Conservation (phyloP, 2,113 vertebrate species). For the Thamnaconus septentrionalis region DNA sequence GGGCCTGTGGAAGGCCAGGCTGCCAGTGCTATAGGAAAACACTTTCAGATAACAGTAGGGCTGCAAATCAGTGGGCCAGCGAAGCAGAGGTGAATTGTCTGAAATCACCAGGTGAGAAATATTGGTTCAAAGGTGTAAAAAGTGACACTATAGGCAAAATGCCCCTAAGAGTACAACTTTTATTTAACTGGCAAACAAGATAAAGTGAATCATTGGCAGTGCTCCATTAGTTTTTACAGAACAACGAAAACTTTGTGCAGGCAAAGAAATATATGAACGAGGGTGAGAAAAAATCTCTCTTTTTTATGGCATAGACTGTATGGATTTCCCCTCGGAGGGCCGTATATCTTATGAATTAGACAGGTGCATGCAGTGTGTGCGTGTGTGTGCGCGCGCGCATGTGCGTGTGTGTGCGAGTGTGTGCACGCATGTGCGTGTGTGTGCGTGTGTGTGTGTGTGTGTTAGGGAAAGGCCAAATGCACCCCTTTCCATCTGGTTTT, state of each 20-base stretch:
- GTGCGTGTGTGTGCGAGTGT: slow-evolving; percentile 10
- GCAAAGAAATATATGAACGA: slow-evolving; percentile 2
- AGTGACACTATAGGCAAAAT: too few species aligned
- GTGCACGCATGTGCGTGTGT: background rate
- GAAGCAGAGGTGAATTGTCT: background rate
- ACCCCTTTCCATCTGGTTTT: slow-evolving; percentile 71
- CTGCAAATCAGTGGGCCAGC: slow-evolving; percentile 21
- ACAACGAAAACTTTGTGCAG: too few species aligned
- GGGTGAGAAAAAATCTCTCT: slow-evolving; percentile 51
- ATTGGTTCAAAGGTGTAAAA: too few species aligned
- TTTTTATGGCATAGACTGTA: slow-evolving; percentile 59
- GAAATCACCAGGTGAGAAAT: too few species aligned
- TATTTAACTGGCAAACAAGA: too few species aligned
- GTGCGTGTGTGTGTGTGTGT: slow-evolving; percentile 36
- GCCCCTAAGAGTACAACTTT: too few species aligned
- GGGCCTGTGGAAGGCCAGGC: slow-evolving; percentile 38
- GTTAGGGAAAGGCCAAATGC: slow-evolving; percentile 28
- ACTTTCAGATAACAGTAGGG: slow-evolving; percentile 65
- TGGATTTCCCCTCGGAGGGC: slow-evolving; percentile 55
- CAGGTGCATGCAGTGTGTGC: slow-evolving; percentile 48
- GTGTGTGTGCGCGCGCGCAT: too few species aligned
- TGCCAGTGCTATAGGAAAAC: slow-evolving; percentile 57
- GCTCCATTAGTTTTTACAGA: too few species aligned
- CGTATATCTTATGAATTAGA: slow-evolving; percentile 51
- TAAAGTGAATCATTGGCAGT: too few species aligned